Percentiles rank a stretch among this genome's conserved stretches.
Conservation (phyloP, 2,888 invertebrate species). For the Sepioteuthis lessoniana region DNA sequence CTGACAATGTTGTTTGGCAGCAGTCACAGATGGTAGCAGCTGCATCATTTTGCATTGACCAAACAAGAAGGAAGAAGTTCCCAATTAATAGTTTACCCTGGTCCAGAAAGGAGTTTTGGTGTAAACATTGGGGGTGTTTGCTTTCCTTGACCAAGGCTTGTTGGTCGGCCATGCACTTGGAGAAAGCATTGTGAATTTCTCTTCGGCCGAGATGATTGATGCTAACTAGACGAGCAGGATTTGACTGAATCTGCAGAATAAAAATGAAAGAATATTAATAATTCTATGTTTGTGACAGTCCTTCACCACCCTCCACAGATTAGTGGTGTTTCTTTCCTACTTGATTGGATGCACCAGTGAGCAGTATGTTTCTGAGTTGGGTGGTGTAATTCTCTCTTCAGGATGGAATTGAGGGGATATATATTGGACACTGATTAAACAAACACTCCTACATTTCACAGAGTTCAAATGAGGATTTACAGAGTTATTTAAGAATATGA, state of each 20-base stretch:
- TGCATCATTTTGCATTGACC: background rate
- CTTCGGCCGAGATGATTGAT: slow-evolving; percentile 9
- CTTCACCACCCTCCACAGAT: background rate
- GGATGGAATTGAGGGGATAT: background rate
- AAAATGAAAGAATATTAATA: background rate
- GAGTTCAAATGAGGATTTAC: background rate
- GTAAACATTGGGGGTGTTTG: background rate
- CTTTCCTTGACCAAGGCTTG: slow-evolving; percentile 20
- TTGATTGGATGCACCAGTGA: background rate
- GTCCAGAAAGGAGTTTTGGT: background rate
- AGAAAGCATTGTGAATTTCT: background rate
- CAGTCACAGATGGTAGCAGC: background rate
- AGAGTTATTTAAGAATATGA: background rate
- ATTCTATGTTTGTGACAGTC: slow-evolving; percentile 18
- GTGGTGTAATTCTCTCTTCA: background rate
- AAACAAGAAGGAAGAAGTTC: background rate
- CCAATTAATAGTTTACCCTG: background rate
- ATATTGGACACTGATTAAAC: background rate
- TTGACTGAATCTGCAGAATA: slow-evolving; percentile 2
- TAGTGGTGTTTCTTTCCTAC: background rate
- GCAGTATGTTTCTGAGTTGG: background rate
- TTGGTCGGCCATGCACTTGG: slow-evolving; percentile 33
- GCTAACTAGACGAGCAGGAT: background rate
- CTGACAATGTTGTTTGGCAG: background rate
- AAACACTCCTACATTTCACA: background rate